Evolutionary conservation across 2,113 vertebrate genomes (phyloP).

Genomic region (Alouatta palliata): DNA sequence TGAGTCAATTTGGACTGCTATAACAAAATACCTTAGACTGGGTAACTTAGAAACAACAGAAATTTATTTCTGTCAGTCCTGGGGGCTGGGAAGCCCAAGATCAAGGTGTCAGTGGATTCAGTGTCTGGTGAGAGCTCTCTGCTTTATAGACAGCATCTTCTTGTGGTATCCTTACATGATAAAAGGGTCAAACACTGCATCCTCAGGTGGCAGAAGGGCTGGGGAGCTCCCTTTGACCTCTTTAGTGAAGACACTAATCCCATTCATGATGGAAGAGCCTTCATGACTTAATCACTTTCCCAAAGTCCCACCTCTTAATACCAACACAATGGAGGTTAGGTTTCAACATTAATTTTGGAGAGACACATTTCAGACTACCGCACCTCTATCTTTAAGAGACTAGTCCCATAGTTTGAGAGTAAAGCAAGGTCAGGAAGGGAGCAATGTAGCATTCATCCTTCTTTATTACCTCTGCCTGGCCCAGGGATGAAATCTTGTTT

Average conservation of each 20-base stretch:
- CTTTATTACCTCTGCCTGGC: background rate
- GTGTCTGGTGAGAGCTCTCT: background rate
- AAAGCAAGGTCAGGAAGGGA: background rate
- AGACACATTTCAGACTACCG: background rate
- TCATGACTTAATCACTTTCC: no score
- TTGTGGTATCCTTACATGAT: background rate
- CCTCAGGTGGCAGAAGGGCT: background rate
- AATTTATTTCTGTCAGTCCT: background rate
- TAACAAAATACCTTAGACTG: background rate
- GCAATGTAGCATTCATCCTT: background rate
- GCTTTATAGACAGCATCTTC: background rate
- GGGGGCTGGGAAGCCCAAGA: background rate
- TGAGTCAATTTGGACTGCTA: background rate
- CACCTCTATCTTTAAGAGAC: background rate
- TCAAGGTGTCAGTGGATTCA: background rate
- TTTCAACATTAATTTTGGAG: background rate
- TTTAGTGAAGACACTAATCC: background rate
- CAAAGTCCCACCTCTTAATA: no score
- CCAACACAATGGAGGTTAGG: background rate
- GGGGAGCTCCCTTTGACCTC: background rate
- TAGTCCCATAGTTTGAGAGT: background rate
- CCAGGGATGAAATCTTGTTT: background rate
- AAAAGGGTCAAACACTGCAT: background rate
- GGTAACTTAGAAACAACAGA: background rate
- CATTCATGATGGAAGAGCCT: background rate